Conservation (phyloP, 2,797 vertebrate genomes). For the Chelonia mydas region DNA sequence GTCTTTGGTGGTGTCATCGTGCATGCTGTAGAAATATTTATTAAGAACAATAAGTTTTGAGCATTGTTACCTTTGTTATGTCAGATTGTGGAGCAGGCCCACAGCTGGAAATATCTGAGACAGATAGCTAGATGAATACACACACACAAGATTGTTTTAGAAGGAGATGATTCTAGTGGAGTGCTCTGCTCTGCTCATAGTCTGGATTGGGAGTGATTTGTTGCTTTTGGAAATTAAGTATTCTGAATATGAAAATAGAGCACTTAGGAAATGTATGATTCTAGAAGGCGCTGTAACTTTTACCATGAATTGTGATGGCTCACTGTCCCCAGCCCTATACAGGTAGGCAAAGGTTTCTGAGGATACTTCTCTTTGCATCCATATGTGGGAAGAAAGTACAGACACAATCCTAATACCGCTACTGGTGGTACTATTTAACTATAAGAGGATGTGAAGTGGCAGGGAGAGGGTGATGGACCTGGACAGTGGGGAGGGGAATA, state of each 20-base stretch:
- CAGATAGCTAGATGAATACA: background rate
- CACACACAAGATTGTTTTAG: background rate
- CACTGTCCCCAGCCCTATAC: background rate
- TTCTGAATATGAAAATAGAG: background rate
- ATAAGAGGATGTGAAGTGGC: background rate
- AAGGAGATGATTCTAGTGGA: background rate
- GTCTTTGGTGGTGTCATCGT: slow-evolving; percentile 57
- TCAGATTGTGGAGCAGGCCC: background rate
- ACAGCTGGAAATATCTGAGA: background rate
- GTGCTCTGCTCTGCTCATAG: background rate
- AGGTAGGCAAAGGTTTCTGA: background rate
- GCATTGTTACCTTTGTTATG: background rate
- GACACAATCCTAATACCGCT: background rate
- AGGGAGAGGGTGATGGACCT: background rate
- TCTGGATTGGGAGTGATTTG: background rate
- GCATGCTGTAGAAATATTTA: slow-evolving; percentile 22
- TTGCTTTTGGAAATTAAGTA: background rate
- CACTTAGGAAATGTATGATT: background rate
- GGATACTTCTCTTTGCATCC: background rate
- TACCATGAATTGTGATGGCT: background rate
- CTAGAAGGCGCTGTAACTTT: background rate
- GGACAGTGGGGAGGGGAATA: background rate
- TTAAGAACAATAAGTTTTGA: slow-evolving; percentile 18
- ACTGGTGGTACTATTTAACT: background rate
- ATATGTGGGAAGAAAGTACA: too few species aligned